A percentile compares a stretch with the other conserved stretches of the same genome.
Conservation (phyloP, 2,888 invertebrate species). For the Acleris holmiana region DNA sequence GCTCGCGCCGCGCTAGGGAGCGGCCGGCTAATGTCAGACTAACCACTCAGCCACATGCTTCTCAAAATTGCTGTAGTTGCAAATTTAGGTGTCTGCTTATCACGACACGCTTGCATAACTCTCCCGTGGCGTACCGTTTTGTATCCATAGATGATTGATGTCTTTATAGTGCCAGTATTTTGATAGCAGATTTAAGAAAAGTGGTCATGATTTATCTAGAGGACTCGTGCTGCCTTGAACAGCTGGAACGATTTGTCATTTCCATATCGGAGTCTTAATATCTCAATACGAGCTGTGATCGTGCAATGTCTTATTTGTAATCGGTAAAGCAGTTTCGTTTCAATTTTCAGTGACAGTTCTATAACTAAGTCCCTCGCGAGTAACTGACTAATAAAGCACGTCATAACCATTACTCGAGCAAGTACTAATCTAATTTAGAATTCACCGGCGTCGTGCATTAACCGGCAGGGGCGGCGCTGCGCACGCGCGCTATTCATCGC, state of each 20-base stretch:
- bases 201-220: conserved; percentile 34
- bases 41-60: conserved; percentile 39
- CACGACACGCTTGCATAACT: conserved; percentile 37
- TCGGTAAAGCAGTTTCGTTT: conserved; percentile 30
- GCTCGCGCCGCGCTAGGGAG: conserved; percentile 57
- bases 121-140: conserved; percentile 25
- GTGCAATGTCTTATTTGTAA: conserved; percentile 30
- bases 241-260: conserved; percentile 33
- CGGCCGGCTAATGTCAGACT: conserved; percentile 40
- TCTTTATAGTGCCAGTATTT: conserved; percentile 30
- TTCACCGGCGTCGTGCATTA: conserved; percentile 70
- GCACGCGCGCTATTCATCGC: conserved; percentile 71
- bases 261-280: conserved; percentile 31
- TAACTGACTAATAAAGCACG: conserved; percentile 58
- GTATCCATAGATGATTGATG: conserved; percentile 31
- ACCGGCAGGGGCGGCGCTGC: conserved; percentile 71
- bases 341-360: conserved; percentile 36
- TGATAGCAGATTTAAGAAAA: conserved; percentile 35
- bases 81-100: conserved; percentile 40
- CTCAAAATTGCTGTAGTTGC: conserved; percentile 37
- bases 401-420: conserved; percentile 67
- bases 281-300: conserved; percentile 30
- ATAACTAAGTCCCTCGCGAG: conserved; percentile 25
- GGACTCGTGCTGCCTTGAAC: conserved; percentile 36
- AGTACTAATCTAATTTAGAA: conserved; percentile 71